These are phyloP conservation scores for Odobenus rosmarus DNA, from an alignment of 2,113 vertebrate species.

Conservation along the genomic window DNA sequence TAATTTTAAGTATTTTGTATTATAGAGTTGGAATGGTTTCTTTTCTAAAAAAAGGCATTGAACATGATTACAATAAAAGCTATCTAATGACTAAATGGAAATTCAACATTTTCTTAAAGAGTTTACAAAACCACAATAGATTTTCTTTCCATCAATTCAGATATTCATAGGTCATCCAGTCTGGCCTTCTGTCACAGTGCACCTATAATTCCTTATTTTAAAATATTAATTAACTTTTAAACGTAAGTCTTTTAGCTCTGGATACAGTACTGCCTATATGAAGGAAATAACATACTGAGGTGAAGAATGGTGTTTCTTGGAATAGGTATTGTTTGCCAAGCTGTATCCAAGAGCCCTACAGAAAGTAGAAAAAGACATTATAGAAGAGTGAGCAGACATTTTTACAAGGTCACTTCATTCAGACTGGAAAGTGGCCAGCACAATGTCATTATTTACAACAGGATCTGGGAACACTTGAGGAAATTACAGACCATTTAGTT, in stretches of 20 bases:
- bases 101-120: constrained; percentile 65
- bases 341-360: constrained; percentile 76
- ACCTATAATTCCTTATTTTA: constrained; percentile 72
- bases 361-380: constrained; percentile 78
- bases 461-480: constrained; percentile 87
- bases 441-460: constrained; percentile 88
- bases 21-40: constrained; percentile 52
- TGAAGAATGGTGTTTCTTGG: constrained; percentile 77
- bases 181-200: constrained; percentile 65
- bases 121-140: constrained; percentile 70
- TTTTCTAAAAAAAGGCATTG: constrained; percentile 56
- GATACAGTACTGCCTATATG: constrained; percentile 51
- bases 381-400: constrained; percentile 83
- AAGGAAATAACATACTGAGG: constrained; percentile 66
- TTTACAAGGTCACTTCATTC: constrained; percentile 84
- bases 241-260: constrained; percentile 61
- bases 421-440: constrained; percentile 85
- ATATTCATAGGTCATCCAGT: constrained; percentile 64
- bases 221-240: constrained; percentile 81
- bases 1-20: constrained; percentile 74
- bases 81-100: constrained; percentile 70
- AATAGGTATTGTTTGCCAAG: constrained; percentile 79
- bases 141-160: constrained; percentile 69
- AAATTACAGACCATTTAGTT: constrained; percentile 89
- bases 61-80: constrained; percentile 72